Evolutionary conservation across 2,797 vertebrate species (phyloP), one percentile per base, ranked within the genome.

Genomic region (Tadarida brasiliensis): DNA sequence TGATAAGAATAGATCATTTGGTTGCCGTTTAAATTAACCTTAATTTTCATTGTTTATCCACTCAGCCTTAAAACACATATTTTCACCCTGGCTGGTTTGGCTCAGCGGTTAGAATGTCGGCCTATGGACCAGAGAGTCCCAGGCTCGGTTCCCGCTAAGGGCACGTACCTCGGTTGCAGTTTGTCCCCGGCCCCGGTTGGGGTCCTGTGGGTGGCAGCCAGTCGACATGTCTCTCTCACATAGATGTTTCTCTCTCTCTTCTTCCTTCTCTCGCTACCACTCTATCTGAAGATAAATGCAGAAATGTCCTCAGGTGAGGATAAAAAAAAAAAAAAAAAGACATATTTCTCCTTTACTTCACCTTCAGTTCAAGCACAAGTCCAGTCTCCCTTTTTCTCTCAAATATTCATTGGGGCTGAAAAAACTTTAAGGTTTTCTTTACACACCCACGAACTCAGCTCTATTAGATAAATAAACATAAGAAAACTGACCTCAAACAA

Each of bases 381-480:
- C 51, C 10, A 17, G 12, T 56, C 15, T 82, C 8, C 15, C 2
- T 82, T 68, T 91, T 11, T 16, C 35, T 92, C 47, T 73, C 22
- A 78, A 88, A 83, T 74, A 68, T 16, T 22, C 19, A 47, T 1
- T 2, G 0, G 54, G 7, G 7, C 0, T 76, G 7, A 85, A 28
- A 87, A 92, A 90, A 51, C 4, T 70, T 61, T 87, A 15, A 74
- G 20, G 76, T 87, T 84, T 70, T 35, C 56, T 90, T 95, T 77
- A 73, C 0, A 68, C 56, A 44, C 4, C 19, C n/a, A 33, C 4
- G 33, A 73, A 14, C 22, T 63, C 16, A 70, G 24, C 19, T 78
- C 1, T 87, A 61, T 6, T 54, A 76, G 12, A 16, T 39, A 84
- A 67, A 56, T 61, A 89, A 85, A 35, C 51, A 22, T 82, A 67